Base-by-base conservation (phyloP, 2,797 vertebrate genomes). In the Gephyroberyx darwinii region DNA sequence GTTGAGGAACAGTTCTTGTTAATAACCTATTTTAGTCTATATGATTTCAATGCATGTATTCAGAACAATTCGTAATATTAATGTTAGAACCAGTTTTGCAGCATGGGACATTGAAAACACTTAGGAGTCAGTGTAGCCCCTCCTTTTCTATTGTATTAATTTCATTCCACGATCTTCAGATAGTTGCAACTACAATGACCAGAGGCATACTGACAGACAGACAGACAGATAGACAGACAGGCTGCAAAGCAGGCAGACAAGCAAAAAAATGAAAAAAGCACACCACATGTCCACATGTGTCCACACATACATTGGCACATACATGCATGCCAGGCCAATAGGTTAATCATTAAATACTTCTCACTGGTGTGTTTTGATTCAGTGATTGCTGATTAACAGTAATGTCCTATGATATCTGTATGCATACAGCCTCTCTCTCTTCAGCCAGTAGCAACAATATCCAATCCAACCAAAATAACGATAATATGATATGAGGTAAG, bases 1-100 rank as follows among this genome's bases (percentile, higher is more conserved):
- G 10, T 67, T 20, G 30, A 50, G 39, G 31, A 85, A 80, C 45
- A 84, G 66, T 61, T 73, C 43, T 58, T 81, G 86, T 60, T 80
- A 74, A 81, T 88, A 51, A 51, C 7, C 68, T 81, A 74, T 85
- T 82, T 39, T 84, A 66, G 69, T 74, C 50, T 17, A 47, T 65
- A 54, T 26, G 19, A 50, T 7, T 19, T 9, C 17, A 58, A 47
- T 8, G 2, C 48, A 26, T 74, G 47, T 17, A 2, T 43, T 43
- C 41, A 43, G 14, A 43, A 16, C 16, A 43, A 43, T 13, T 16
- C 13, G 39, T 41, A 41, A 12, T 31, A 33, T 10, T 67, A 39
- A 52, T 60, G n/a, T 61, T 57, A 4, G 56, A 51, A 37, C 30
- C 14, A 19, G 35, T 78, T 81, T 47, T 45, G 13, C 37, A 62